Conservation (phyloP, 2,113 vertebrate genomes). For the Odocoileus virginianus region DNA sequence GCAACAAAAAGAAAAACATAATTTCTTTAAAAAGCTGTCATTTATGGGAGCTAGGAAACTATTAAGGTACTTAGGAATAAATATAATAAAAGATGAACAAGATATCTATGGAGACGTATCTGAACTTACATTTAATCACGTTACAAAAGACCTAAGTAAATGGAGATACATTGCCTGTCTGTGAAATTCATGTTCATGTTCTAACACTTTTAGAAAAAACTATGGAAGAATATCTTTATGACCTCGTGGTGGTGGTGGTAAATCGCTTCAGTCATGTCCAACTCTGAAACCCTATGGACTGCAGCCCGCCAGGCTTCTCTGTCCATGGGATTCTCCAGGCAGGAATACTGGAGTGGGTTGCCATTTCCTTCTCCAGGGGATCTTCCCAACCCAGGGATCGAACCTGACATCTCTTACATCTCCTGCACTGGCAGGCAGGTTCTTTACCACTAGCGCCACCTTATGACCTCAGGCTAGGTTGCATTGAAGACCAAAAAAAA, state of each 20-base stretch:
- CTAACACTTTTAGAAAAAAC: not conserved
- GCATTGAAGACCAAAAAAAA: not conserved
- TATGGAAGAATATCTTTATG: not conserved
- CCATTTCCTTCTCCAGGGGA: not conserved
- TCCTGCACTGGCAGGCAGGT: not conserved
- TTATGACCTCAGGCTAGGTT: not conserved
- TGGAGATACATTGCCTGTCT: not conserved
- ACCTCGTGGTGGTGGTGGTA: not conserved
- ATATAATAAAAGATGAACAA: not conserved
- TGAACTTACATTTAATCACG: not conserved
- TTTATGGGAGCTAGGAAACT: not conserved
- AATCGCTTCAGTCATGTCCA: not conserved
- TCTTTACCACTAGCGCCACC: not conserved
- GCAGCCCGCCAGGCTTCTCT: not conserved
- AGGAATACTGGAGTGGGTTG: not conserved
- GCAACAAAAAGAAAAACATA: not conserved
- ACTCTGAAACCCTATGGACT: not conserved
- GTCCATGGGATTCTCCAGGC: not conserved
- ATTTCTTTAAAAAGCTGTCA: not conserved
- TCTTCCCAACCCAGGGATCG: not conserved
- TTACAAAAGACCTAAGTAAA: not conserved
- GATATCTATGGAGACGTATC: not conserved
- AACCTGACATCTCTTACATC: not conserved
- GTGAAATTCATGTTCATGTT: not conserved
- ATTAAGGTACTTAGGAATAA: not conserved